Evolutionary conservation across 2,797 vertebrate species (phyloP).

Genomic region (Melanotaenia boesemani): DNA sequence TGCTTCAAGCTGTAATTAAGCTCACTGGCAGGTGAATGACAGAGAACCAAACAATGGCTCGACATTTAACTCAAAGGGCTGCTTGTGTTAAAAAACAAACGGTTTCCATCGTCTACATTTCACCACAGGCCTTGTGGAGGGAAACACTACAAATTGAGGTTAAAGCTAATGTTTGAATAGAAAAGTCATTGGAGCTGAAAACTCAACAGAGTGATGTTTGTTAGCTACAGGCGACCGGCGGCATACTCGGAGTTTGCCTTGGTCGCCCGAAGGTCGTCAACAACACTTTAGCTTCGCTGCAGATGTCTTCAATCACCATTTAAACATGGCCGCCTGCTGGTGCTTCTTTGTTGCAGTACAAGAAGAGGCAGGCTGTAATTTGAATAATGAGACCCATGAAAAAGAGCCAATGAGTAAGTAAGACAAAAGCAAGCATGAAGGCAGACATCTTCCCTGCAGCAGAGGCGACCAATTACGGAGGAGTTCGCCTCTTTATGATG

Average conservation of each 20-base stretch:
- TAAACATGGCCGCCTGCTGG: constrained; percentile 38
- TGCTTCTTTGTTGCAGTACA: constrained; percentile 39
- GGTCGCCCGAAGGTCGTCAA: constrained; percentile 17
- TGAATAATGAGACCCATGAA: constrained; percentile 53
- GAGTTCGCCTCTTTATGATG: constrained; percentile 28
- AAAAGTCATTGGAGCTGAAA: constrained; percentile 60
- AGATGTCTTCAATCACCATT: constrained; percentile 3
- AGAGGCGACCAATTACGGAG: constrained; percentile 8
- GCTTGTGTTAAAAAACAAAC: constrained; percentile 6
- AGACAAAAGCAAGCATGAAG: constrained; percentile 38
- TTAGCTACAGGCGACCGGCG: constrained; percentile 25
- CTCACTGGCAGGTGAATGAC: constrained; percentile 35
- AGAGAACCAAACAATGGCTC: constrained; percentile 19
- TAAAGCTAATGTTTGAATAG: constrained; percentile 51
- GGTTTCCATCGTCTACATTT: constrained; percentile 24
- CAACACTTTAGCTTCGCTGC: constrained; percentile 29
- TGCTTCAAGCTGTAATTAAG: constrained; percentile 45
- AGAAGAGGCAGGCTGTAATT: constrained; percentile 43
- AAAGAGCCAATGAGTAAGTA: constrained; percentile 44
- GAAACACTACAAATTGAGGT: constrained; percentile 42
- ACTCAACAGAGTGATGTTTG: constrained; percentile 39
- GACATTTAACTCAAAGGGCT: constrained; percentile 19
- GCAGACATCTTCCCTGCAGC: constrained; percentile 54
- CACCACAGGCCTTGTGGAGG: constrained; percentile 30
- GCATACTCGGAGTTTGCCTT: constrained; percentile 25